Evolutionary conservation across 2,797 vertebrate genomes (phyloP).

Genomic region (Otus scops): DNA sequence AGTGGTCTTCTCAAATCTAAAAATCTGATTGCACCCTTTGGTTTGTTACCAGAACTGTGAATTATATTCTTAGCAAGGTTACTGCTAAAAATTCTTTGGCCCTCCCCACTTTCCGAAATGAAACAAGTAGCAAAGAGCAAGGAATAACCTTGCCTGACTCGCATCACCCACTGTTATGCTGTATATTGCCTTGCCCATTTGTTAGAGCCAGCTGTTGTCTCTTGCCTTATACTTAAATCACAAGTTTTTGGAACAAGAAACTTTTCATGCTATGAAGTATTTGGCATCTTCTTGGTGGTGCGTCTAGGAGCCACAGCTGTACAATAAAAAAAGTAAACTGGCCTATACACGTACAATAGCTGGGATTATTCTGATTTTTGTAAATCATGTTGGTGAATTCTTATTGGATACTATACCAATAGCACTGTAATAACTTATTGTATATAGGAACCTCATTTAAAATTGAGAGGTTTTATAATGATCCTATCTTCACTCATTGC

Average conservation of each 20-base stretch:
- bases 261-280: background rate
- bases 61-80: background rate
- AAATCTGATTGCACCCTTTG: background rate
- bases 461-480: background rate
- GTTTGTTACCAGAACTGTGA: background rate
- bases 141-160: background rate
- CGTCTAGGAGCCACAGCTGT: background rate
- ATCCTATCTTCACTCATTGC: background rate
- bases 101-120: background rate
- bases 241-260: background rate
- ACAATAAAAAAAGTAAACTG: background rate
- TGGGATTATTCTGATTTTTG: background rate
- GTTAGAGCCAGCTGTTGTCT: background rate
- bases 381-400: background rate
- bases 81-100: background rate
- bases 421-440: background rate
- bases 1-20: background rate
- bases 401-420: background rate
- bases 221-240: background rate
- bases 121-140: background rate
- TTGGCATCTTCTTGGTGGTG: background rate
- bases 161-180: fast-evolving
- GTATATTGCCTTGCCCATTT: background rate
- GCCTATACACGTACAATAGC: background rate
- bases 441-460: background rate